Evolutionary conservation across 2,888 invertebrate species (phyloP).

Genomic region (Andrena bicolor): DNA sequence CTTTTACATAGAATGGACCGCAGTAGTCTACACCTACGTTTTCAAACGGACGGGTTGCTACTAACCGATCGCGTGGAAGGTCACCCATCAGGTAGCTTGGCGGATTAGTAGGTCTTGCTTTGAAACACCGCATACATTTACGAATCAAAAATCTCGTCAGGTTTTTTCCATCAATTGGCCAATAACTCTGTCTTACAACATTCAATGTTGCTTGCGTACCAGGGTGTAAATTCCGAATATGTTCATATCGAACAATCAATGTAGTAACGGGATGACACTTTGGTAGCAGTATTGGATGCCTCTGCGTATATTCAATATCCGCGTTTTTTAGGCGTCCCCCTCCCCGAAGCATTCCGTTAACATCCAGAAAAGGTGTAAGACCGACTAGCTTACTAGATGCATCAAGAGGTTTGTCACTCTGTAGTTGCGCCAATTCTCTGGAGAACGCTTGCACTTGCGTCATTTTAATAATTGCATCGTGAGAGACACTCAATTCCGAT

Average conservation of each 20-base stretch:
- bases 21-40: neutral
- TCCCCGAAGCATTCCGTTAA: neutral
- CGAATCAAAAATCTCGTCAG: neutral
- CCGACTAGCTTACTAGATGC: neutral
- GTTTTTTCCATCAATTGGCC: neutral
- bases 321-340: neutral
- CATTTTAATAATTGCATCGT: neutral
- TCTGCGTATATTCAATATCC: neutral
- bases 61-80: neutral
- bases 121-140: neutral
- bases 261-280: neutral
- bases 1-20: neutral
- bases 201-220: slow-evolving; percentile 9
- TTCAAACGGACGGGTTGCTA: neutral
- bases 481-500: neutral
- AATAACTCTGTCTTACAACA: too few species aligned
- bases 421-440: neutral
- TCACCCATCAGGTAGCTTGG: slow-evolving; percentile 6
- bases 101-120: neutral
- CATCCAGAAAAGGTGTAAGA: neutral
- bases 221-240: neutral
- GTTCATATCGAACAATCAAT: slow-evolving; percentile 1
- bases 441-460: neutral
- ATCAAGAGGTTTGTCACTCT: neutral
- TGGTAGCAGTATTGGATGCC: neutral